Percentiles rank a stretch among this genome's conserved stretches.
phyloP scores from a whole-genome alignment of 2,888 invertebrate species.

The Mimas tiliae region DNA sequence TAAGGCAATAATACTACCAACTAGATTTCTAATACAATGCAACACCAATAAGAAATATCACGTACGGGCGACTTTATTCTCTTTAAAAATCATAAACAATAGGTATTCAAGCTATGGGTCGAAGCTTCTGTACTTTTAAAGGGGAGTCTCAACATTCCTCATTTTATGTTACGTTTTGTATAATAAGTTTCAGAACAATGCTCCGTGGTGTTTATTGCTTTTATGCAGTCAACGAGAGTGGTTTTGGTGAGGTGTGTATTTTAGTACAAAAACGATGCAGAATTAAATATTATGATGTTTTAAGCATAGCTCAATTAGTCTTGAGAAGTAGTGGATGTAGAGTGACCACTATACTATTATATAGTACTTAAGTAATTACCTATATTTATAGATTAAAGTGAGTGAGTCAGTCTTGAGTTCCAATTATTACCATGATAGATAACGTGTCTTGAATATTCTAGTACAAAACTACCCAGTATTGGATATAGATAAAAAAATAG shows the following conservation, averaged over 20 bases:
- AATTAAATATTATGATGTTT: too few species aligned
- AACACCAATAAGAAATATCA: slow-evolving; percentile 12
- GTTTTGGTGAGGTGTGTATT: slow-evolving; percentile 43
- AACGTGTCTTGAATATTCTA: too few species aligned
- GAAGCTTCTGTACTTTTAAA: neutral
- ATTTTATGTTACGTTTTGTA: slow-evolving; percentile 50
- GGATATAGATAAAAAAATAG: too few species aligned
- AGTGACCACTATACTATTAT: too few species aligned
- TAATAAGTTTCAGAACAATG: slow-evolving; percentile 63
- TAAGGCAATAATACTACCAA: too few species aligned
- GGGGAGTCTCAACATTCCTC: slow-evolving; percentile 44
- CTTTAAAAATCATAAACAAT: slow-evolving; percentile 22
- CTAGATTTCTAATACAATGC: neutral
- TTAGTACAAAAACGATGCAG: neutral
- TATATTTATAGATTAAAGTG: too few species aligned
- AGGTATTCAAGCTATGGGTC: neutral
- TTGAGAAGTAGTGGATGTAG: too few species aligned
- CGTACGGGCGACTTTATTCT: slow-evolving; percentile 2
- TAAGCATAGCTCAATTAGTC: too few species aligned
- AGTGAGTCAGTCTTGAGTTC: too few species aligned
- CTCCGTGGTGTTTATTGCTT: slow-evolving; percentile 55
- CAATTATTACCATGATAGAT: too few species aligned
- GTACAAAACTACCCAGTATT: too few species aligned
- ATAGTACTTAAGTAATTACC: too few species aligned
- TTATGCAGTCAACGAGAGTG: slow-evolving; percentile 61